Conservation (phyloP, 2,888 invertebrate genomes). For the Tryphoninae sp. region DNA sequence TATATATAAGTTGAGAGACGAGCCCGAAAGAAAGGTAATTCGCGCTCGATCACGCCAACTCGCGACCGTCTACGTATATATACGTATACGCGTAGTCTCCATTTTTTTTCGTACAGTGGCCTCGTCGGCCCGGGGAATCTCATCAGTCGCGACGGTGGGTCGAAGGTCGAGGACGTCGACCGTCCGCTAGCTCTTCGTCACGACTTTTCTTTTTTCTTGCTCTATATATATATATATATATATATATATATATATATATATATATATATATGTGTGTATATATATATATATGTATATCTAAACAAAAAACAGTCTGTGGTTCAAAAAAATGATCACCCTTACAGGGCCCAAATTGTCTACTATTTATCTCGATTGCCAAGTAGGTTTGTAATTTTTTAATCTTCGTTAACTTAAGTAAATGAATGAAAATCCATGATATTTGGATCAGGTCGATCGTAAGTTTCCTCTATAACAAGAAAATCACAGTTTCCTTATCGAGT, state of each 20-base stretch:
- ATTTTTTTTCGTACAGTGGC: conserved; percentile 49
- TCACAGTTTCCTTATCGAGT: too few species aligned
- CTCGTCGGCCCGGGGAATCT: conserved; percentile 40
- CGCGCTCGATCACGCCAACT: conserved; percentile 56
- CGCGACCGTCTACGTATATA: background rate
- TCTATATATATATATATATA: background rate
- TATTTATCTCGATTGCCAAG: too few species aligned
- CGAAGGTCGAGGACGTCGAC: conserved; percentile 58
- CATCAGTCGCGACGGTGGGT: conserved; percentile 46
- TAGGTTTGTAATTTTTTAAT: too few species aligned
- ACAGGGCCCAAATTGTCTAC: too few species aligned
- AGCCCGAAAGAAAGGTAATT: conserved; percentile 26
- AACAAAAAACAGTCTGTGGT: background rate
- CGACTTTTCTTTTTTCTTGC: background rate
- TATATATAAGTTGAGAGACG: background rate
- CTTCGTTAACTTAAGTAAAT: too few species aligned
- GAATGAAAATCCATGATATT: too few species aligned
- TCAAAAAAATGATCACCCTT: too few species aligned
- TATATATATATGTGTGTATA: background rate
- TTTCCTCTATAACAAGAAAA: too few species aligned
- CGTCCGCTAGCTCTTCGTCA: conserved; percentile 32
- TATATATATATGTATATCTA: background rate
- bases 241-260: background rate
- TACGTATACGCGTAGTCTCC: background rate
- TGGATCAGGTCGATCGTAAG: too few species aligned